Conservation (phyloP, 92 coral and sea anemone genomes). For the Parazoanthus atlanticus region DNA sequence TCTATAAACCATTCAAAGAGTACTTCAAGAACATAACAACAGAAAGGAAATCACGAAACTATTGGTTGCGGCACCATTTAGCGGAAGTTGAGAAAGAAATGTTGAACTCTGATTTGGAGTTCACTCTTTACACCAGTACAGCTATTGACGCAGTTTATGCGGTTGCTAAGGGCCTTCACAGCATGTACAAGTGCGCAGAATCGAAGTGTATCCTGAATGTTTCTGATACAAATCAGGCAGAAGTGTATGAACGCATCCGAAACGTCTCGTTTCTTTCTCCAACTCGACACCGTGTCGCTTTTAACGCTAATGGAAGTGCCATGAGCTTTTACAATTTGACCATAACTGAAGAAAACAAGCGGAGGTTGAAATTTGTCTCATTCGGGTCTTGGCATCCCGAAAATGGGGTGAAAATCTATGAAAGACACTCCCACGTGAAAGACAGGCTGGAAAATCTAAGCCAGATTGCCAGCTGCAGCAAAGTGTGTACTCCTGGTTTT, state of each 20-base stretch:
- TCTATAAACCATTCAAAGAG: slow-evolving; percentile 52
- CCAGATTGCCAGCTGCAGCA: slow-evolving; percentile 63
- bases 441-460: slow-evolving; percentile 27
- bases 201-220: slow-evolving; percentile 35
- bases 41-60: slow-evolving; percentile 56
- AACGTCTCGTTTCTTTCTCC: slow-evolving; percentile 67
- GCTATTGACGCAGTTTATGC: slow-evolving; percentile 89
- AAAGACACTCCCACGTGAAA: not conserved
- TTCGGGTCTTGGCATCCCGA: slow-evolving; percentile 63
- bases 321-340: slow-evolving; percentile 46
- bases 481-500: slow-evolving; percentile 58
- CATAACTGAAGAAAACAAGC: slow-evolving; percentile 44
- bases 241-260: slow-evolving; percentile 50
- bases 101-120: slow-evolving; percentile 47
- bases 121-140: slow-evolving; percentile 65
- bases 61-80: slow-evolving; percentile 61
- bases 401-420: slow-evolving; percentile 45
- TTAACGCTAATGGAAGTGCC: slow-evolving; percentile 74
- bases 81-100: slow-evolving; percentile 34
- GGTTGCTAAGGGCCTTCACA: slow-evolving; percentile 75
- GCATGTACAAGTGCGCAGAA: slow-evolving; percentile 61
- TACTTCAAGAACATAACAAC: slow-evolving; percentile 61
- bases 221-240: slow-evolving; percentile 40
- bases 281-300: slow-evolving; percentile 65
- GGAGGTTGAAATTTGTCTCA: slow-evolving; percentile 38